Conservation (phyloP, 30 jellyfish, hydroid and myxozoan species). For the Chrysaora quinquecirrha region DNA sequence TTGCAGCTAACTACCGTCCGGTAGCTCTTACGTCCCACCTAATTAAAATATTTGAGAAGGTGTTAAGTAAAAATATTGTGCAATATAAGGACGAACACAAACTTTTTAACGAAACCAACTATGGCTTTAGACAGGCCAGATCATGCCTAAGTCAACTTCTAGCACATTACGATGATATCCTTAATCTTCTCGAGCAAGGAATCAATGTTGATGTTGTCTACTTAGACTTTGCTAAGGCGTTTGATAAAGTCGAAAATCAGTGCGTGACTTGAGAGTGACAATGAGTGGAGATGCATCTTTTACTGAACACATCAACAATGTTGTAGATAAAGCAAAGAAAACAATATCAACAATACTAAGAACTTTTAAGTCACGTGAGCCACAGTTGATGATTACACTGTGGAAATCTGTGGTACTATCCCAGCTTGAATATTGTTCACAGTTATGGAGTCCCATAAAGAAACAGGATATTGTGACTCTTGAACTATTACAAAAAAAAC, state of each 20-base stretch:
- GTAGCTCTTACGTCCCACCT: conserved; percentile 30
- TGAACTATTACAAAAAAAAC: too few relatives aligned
- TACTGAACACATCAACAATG: too few relatives aligned
- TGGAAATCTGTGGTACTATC: too few relatives aligned
- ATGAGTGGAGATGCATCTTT: too few relatives aligned
- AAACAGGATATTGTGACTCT: too few relatives aligned
- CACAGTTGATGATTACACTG: too few relatives aligned
- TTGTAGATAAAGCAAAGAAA: too few relatives aligned
- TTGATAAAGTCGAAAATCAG: conserved; percentile 13
- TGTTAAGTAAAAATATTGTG: neutral
- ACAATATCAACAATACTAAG: too few relatives aligned
- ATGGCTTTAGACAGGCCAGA: conserved; percentile 34
- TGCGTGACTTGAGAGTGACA: too few relatives aligned
- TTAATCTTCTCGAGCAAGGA: neutral
- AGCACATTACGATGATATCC: neutral
- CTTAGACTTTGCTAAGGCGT: conserved; percentile 39
- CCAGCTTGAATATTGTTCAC: too few relatives aligned
- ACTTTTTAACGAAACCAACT: neutral
- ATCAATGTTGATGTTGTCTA: conserved; percentile 7
- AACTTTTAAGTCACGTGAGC: too few relatives aligned
- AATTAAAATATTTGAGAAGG: conserved; percentile 16
- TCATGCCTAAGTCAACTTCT: conserved; percentile 35
- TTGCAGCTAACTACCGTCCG: conserved; percentile 25
- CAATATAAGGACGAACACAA: neutral
- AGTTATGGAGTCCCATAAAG: too few relatives aligned